phyloP scores from a whole-genome alignment of 1,140 invertebrate species.

The Matsumurasca onukii region DNA sequence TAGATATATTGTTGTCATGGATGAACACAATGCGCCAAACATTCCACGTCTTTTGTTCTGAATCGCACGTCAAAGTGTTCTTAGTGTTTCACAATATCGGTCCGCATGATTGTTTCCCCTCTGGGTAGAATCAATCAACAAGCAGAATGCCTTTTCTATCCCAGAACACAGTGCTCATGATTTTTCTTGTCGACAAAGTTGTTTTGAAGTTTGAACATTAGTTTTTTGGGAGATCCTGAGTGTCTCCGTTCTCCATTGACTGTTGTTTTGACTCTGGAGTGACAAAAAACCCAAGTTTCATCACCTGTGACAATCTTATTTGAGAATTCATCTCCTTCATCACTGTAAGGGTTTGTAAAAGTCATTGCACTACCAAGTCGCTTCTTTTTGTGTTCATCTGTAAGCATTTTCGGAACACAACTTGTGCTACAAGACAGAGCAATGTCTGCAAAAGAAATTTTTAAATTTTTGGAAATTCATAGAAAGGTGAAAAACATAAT shows the following conservation, averaged over 20 bases:
- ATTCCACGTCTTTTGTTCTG: no score
- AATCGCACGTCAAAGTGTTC: no score
- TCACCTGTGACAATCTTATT: constrained; percentile 27
- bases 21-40: no score
- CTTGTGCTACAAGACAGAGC: neutral
- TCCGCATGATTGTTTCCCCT: no score
- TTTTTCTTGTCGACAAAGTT: constrained; percentile 1
- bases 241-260: neutral
- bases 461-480: constrained; percentile 3
- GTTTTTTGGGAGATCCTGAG: neutral
- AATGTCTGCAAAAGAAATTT: constrained; percentile 2
- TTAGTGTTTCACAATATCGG: no score
- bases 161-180: constrained; percentile 27
- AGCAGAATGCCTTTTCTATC: constrained; percentile 12
- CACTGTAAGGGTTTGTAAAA: constrained; percentile 33
- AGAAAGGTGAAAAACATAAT: no score
- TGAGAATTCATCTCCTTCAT: constrained; percentile 21
- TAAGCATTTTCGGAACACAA: constrained; percentile 2
- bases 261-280: constrained; percentile 9
- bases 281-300: constrained; percentile 2
- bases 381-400: neutral
- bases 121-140: neutral
- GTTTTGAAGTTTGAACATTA: neutral
- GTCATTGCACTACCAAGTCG: constrained; percentile 14
- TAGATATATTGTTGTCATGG: no score